phyloP scores from a whole-genome alignment of 2,888 invertebrate genomes.

The Agriopis leucophaearia region DNA sequence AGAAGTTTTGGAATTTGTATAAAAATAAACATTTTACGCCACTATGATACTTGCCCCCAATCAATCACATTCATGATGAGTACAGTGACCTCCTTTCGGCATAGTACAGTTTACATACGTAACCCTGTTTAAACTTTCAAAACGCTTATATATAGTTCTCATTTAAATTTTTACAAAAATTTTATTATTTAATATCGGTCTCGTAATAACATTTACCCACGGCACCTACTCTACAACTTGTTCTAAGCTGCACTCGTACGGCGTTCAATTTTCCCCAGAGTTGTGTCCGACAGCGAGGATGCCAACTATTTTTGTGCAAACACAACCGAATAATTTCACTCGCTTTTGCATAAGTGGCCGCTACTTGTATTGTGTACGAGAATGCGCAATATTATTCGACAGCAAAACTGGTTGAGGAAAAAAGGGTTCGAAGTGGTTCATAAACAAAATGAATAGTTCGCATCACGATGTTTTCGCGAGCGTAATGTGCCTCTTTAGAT shows the following conservation, averaged over 20 bases:
- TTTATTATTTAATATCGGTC: background rate
- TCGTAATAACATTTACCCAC: background rate
- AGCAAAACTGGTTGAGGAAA: conserved; percentile 25
- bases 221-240: conserved; percentile 14
- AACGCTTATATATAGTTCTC: no score
- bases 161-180: no score
- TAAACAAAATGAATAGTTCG: conserved; percentile 30
- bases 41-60: no score
- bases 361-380: conserved; percentile 34
- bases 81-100: no score
- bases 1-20: no score
- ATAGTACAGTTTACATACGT: no score
- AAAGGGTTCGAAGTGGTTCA: conserved; percentile 33
- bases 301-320: conserved; percentile 48
- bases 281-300: conserved; percentile 47
- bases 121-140: no score
- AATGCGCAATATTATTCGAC: conserved; percentile 34
- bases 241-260: conserved; percentile 42
- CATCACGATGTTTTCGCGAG: conserved; percentile 28
- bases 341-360: conserved; percentile 42
- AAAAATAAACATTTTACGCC: no score
- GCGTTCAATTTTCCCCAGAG: conserved; percentile 51
- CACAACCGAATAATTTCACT: conserved; percentile 50
- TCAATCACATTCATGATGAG: no score
- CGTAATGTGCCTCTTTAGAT: conserved; percentile 15